Conservation (phyloP, 2,888 invertebrate species). For the Acanthosoma haemorrhoidale region DNA sequence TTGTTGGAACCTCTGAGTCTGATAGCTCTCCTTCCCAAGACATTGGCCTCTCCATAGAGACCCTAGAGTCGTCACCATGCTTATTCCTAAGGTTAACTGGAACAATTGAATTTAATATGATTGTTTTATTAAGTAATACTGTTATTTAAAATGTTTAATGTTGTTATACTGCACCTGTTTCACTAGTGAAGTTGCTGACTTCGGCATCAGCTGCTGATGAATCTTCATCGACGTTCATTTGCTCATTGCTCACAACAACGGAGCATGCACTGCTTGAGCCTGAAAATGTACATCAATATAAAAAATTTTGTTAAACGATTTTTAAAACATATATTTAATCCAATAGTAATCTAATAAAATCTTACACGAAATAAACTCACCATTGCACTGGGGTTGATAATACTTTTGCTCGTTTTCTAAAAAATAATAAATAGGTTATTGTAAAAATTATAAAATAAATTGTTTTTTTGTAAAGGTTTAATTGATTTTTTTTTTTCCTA, state of each 20-base stretch:
- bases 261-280: slow-evolving; percentile 40
- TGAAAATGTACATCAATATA: slow-evolving; percentile 7
- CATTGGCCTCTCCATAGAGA: slow-evolving; percentile 63
- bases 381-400: slow-evolving; percentile 37
- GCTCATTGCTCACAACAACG: slow-evolving; percentile 39
- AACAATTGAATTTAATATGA: slow-evolving; percentile 8
- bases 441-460: too few relatives aligned
- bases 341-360: not conserved
- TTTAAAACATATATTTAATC: not conserved
- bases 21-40: slow-evolving; percentile 92
- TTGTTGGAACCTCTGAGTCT: slow-evolving; percentile 63
- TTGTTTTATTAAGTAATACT: not conserved
- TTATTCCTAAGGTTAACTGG: slow-evolving; percentile 62
- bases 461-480: not conserved
- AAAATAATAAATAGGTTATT: not conserved
- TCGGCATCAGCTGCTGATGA: slow-evolving; percentile 73
- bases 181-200: slow-evolving; percentile 63
- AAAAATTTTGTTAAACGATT: not conserved
- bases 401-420: slow-evolving; percentile 38
- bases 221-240: slow-evolving; percentile 46
- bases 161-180: slow-evolving; percentile 33
- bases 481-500: too few relatives aligned
- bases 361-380: slow-evolving; percentile 22
- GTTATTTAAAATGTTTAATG: not conserved
- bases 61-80: slow-evolving; percentile 48